phyloP scores from a whole-genome alignment of 2,888 invertebrate species.

The Hedya salicella region DNA sequence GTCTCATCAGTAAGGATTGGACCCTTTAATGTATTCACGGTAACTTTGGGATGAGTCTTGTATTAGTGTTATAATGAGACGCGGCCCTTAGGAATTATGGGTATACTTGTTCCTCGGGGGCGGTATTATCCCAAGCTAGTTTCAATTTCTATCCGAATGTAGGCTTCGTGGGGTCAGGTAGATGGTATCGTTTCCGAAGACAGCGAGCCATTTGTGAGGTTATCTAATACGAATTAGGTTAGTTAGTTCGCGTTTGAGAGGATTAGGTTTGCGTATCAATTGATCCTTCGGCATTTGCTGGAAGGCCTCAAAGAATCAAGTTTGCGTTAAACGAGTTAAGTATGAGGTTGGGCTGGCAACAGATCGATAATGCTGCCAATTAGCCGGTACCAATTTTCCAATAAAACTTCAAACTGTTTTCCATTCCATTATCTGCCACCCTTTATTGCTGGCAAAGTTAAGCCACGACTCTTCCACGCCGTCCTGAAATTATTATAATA shows the following conservation, averaged over 20 bases:
- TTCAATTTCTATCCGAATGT: constrained; percentile 75
- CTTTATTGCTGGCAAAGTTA: constrained; percentile 83
- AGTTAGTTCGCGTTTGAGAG: constrained; percentile 44
- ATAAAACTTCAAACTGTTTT: constrained; percentile 86
- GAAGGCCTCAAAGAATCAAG: background rate
- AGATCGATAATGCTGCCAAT: constrained; percentile 83
- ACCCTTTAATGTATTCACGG: constrained; percentile 85
- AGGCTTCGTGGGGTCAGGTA: constrained; percentile 64
- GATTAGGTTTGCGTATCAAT: constrained; percentile 34
- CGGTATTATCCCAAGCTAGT: constrained; percentile 79
- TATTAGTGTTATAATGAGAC: constrained; percentile 86
- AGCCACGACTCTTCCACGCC: constrained; percentile 79
- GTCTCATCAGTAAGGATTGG: constrained; percentile 85
- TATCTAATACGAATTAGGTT: constrained; percentile 49
- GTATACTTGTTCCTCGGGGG: constrained; percentile 76
- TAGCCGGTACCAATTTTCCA: constrained; percentile 84
- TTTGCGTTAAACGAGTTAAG: constrained; percentile 54
- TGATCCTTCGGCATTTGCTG: background rate
- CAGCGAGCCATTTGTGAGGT: constrained; percentile 48
- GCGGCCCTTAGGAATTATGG: constrained; percentile 84
- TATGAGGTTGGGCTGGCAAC: constrained; percentile 56
- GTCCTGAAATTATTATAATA: constrained; percentile 84
- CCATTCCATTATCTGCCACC: constrained; percentile 85
- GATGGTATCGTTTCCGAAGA: constrained; percentile 61
- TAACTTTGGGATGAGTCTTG: constrained; percentile 85